Evolutionary conservation across 2,888 invertebrate species (phyloP), one percentile per base, ranked within the genome.

Genomic region (Sinodicranocentrus sp.): DNA sequence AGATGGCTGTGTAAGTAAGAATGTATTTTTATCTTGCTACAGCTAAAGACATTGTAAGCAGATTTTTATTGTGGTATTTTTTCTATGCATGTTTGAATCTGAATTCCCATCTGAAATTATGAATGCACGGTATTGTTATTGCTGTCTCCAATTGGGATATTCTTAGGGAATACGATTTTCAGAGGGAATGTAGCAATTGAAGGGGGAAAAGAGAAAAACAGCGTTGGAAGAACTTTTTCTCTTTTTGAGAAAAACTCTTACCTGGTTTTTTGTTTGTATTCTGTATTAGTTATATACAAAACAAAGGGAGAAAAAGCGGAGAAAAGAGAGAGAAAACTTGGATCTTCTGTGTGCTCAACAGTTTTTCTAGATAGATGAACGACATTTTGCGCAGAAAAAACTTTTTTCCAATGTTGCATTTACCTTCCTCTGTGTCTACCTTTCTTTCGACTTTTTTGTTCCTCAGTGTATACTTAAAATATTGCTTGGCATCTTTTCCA

Each of bases 131-230:
- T 63, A 63, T 63, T 65, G 65, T 65, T 65, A 43, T 39, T 65
- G 39, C 65, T 65, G 21, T 65, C 28, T 57, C 57, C 57, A 57
- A 57, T 25, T 65, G 39, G 65, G 39, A 23, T 65, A 19, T 33
- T 65, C 39, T 23, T 19, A 21, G 65, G 43, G 43, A 65, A 43
- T 43, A 63, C n/a, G 63, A 63, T 65, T 65, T 39, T 48, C 48
- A 48, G 33, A 15, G 48, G 15, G 15, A 48, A 48, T 48, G 48
- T 48, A 48, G 48, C 48, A n/a, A 48, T n/a, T 48, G 33, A 33
- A 33, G 33, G 33, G n/a, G n/a, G n/a, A 33, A 10, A 33, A 33
- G 33, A 33, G 33, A n/a, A n/a, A n/a, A n/a, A n/a, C 33, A 33
- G 10, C 10, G 33, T 33, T 33, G 33, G n/a, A 33, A 33, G 33